A percentile compares a stretch with the other conserved stretches of the same genome.
Conservation (phyloP, 2,113 vertebrate genomes). For the Synchiropus splendidus region DNA sequence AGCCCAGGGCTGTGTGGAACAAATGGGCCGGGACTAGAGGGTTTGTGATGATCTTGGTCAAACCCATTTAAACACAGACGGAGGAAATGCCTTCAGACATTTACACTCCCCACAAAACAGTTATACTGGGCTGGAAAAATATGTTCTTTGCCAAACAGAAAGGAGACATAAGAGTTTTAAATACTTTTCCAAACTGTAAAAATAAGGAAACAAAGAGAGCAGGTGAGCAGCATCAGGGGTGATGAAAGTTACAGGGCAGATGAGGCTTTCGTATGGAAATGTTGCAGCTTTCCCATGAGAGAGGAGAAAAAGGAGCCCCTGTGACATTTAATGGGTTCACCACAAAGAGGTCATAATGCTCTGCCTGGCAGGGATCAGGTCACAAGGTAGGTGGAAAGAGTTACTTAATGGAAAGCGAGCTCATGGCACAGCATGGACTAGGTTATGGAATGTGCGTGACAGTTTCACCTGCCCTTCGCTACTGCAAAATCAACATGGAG, state of each 20-base stretch:
- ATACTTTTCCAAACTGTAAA: no score
- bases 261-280: constrained; percentile 22
- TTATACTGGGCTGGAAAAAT: neutral
- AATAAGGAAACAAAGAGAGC: no score
- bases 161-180: neutral
- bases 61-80: constrained; percentile 13
- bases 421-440: no score
- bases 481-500: no score
- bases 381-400: no score
- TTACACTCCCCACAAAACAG: constrained; percentile 1
- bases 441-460: no score
- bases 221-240: no score
- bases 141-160: neutral
- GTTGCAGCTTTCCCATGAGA: constrained; percentile 36
- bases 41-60: constrained; percentile 12
- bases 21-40: constrained; percentile 10
- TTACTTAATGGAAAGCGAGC: no score
- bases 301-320: constrained; percentile 15
- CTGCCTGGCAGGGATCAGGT: constrained; percentile 9
- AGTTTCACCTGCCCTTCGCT: no score
- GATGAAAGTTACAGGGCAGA: no score
- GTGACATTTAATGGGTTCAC: constrained; percentile 34
- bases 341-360: constrained; percentile 15
- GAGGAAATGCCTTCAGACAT: constrained; percentile 13
- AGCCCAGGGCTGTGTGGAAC: constrained; percentile 18